phyloP scores from a whole-genome alignment of 30 jellyfish, hydroid and myxozoan genomes.

The Cassiopea andromeda region DNA sequence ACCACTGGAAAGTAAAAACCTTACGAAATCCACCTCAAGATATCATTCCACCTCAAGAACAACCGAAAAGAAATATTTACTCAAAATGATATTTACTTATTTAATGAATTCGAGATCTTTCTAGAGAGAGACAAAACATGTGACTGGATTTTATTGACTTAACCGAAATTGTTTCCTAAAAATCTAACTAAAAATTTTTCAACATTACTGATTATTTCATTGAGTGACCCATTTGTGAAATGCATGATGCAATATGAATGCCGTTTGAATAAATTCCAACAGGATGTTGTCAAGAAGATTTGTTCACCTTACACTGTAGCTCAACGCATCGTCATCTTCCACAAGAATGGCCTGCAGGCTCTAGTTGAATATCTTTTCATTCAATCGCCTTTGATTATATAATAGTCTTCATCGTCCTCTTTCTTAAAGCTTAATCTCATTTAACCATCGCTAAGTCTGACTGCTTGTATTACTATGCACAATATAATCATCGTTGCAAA shows the following conservation, averaged over 20 bases:
- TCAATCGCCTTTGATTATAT: neutral
- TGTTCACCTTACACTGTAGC: slow-evolving; percentile 92
- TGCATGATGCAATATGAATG: neutral
- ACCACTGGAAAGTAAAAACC: no score
- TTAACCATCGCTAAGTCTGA: no score
- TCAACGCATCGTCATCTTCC: slow-evolving; percentile 95
- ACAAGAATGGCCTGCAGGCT: slow-evolving; percentile 98
- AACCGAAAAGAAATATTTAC: no score
- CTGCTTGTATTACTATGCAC: no score
- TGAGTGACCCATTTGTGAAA: neutral
- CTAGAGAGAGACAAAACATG: no score
- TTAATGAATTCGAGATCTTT: no score
- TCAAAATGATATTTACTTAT: no score
- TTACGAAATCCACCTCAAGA: no score
- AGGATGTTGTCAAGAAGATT: slow-evolving; percentile 91
- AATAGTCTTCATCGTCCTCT: neutral
- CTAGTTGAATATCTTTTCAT: slow-evolving; percentile 92
- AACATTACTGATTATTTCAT: neutral
- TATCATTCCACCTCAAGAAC: no score
- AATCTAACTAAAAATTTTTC: neutral
- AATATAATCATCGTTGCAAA: no score
- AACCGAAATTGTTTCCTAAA: no score
- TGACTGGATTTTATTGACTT: no score
- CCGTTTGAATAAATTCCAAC: neutral
- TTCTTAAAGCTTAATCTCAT: neutral